Evolutionary conservation across 30 jellyfish, hydroid and myxozoan species (phyloP), one percentile per base, ranked within the genome.

Genomic region (Aurelia aurita): DNA sequence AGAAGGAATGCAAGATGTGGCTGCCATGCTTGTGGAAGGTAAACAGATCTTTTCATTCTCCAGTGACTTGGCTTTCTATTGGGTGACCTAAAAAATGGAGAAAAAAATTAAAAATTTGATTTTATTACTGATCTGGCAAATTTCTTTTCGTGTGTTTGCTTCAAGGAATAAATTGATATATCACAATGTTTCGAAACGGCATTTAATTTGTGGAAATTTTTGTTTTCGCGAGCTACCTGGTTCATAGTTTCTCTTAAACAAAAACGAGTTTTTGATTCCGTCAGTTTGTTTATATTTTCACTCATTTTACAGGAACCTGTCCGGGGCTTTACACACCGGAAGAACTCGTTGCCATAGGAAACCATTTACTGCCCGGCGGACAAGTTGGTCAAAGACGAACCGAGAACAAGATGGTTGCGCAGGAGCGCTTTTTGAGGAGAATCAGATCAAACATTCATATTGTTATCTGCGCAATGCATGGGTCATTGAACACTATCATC

Each of bases 291-390:
- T 39, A 39, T 0, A 6, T 6, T 8, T 39, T 8, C 13, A 15
- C 27, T 69, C 4, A 20, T 77, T 57, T 68, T 82, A 19, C 45
- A 90, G 97, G 97, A 14, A 59, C 70, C 32, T 90, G 92, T 61
- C 97, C 97, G 12, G 97, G 87, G 18, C 55, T 90, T 15, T 90
- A 82, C 87, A 31, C 91, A 15, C 51, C 80, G 25, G 86, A 82
- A 3, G 97, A 90, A 27, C 66, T 73, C 23, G 26, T 35, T 26
- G 84, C 86, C 68, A 77, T 90, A 27, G 72, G 88, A 47, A 65
- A 59, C 18, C 89, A 90, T 21, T 47, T 82, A 43, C 68, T 90
- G 55, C 97, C 97, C 12, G 95, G 97, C 1, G 94, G 97, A 4
- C 90, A 58, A 32, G 72, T 65, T 34, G 86, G 80, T 14, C 79